Conservation (phyloP, 1,140 invertebrate species). For the Babylonia areolata region DNA sequence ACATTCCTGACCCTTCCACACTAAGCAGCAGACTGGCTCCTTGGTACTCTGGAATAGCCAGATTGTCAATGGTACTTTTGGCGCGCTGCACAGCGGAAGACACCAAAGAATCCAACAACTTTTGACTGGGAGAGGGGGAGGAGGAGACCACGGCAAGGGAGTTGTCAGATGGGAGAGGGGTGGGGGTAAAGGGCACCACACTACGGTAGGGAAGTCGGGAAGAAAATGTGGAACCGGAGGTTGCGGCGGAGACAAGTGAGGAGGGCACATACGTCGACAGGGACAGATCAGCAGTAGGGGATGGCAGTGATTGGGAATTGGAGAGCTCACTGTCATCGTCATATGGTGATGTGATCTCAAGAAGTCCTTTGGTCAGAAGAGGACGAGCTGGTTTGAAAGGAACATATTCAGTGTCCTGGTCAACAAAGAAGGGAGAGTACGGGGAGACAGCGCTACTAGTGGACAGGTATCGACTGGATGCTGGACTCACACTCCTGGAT, state of each 20-base stretch:
- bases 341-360: constrained; percentile 37
- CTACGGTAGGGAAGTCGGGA: constrained; percentile 27
- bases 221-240: constrained; percentile 13
- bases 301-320: constrained; percentile 25
- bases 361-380: constrained; percentile 32
- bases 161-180: not conserved
- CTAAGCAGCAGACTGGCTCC: constrained; percentile 38
- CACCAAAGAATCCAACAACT: constrained; percentile 32
- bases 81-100: constrained; percentile 13
- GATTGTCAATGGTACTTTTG: not conserved
- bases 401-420: constrained; percentile 48
- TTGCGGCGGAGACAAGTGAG: not conserved
- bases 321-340: constrained; percentile 40
- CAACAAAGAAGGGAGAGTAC: constrained; percentile 37
- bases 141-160: constrained; percentile 2
- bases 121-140: constrained; percentile 13
- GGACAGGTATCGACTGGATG: constrained; percentile 11
- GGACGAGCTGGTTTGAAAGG: constrained; percentile 45
- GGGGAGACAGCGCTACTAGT: constrained; percentile 17
- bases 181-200: constrained; percentile 34
- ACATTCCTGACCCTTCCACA: constrained; percentile 32
- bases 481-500: constrained; percentile 8
- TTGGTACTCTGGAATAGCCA: constrained; percentile 30
- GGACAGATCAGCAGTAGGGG: constrained; percentile 37
- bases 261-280: constrained; percentile 36